Base-by-base conservation (phyloP, 2,797 vertebrate genomes). In the Lepidocolaptes lacrymiger region DNA sequence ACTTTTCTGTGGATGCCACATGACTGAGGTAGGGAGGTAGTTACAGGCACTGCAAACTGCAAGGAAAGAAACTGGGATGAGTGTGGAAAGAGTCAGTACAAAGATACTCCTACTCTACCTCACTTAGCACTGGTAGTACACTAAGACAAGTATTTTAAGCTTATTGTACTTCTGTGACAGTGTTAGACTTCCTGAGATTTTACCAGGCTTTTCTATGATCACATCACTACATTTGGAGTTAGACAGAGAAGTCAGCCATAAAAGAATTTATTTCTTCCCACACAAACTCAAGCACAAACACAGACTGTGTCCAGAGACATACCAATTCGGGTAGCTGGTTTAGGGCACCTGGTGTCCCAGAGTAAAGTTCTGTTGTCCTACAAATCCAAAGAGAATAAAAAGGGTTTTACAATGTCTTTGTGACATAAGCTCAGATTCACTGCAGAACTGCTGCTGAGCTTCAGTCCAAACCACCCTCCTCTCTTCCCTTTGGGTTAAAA, bases 311-410 rank as follows among this genome's bases (percentile, higher is more conserved):
- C 43, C 22, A 66, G 22, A 77, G 73, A 93, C 98, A 93, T 97
- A 99, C 99, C 98, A 63, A 99, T 98, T 94, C 98, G 98, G 92
- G 98, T 97, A 36, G 99, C 99, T 46, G 99, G 99, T 97, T 99
- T 99, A 78, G 99, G 98, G 97, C 99, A 99, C 95, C 99, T 98
- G 86, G 97, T 98, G 96, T 99, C 99, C 99, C 99, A 99, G 77
- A 99, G 97, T 96, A 99, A 97, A 95, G 99, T 98, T 74, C 99
- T 98, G 64, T 97, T 98, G 84, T 99, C 99, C 99, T 99, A 81
- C 10, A 88, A 83, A 77, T 28, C 66, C 71, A 94, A 95, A 94
- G 39, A 9, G 32, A 96, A 61, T 3, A 5, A 79, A 30, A 90
- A 88, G 11, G 18, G 14, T 56, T 72, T 84, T 61, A 88, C 46